These are phyloP conservation scores for Clanis bilineata DNA, from an alignment of 2,888 invertebrate species.

Conservation along the genomic window DNA sequence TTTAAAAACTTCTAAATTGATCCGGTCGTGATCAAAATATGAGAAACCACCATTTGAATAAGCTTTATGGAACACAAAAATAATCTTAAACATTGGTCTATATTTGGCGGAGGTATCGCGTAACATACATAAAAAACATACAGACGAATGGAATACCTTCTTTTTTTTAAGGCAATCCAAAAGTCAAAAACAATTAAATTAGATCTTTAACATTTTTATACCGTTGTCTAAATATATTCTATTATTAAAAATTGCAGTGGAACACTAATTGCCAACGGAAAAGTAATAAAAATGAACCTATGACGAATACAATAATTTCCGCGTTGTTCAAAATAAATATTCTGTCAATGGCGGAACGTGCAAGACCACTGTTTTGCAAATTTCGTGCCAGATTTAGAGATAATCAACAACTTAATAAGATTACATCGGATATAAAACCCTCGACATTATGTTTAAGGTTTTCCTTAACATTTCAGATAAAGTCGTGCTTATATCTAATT, in stretches of 20 bases:
- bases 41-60: too few species aligned
- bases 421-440: neutral
- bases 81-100: too few species aligned
- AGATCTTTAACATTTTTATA: neutral
- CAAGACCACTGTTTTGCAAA: slow-evolving; percentile 1
- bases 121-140: too few species aligned
- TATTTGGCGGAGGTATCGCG: too few species aligned
- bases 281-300: slow-evolving; percentile 15
- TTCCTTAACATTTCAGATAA: neutral
- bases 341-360: slow-evolving; percentile 8
- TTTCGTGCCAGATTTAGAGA: slow-evolving; percentile 7
- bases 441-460: neutral
- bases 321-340: slow-evolving; percentile 3
- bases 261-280: slow-evolving; percentile 9
- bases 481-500: neutral
- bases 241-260: neutral
- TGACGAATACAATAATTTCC: slow-evolving; percentile 16
- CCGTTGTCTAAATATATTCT: neutral
- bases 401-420: neutral
- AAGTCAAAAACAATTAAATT: too few species aligned
- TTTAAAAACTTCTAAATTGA: too few species aligned
- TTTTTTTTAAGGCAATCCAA: too few species aligned
- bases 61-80: too few species aligned
- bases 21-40: too few species aligned
- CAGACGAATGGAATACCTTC: too few species aligned